These are phyloP conservation scores for Silvanus unidentatus DNA, from an alignment of 2,888 invertebrate species.

Conservation along the genomic window DNA sequence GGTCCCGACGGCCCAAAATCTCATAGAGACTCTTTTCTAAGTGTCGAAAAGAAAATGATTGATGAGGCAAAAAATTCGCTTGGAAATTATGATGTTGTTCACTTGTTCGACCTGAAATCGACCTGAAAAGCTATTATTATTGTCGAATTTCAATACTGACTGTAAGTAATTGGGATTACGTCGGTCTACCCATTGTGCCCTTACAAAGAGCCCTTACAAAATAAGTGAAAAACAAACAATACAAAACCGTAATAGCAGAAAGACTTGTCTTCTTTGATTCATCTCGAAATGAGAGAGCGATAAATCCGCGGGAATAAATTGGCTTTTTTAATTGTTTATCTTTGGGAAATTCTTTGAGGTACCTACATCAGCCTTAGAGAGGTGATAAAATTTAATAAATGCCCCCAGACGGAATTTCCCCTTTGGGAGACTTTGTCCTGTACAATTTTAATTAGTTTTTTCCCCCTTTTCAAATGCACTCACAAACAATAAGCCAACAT, in stretches of 20 bases:
- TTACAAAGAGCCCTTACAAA: no score
- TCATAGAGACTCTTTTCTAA: no score
- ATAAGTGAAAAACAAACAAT: no score
- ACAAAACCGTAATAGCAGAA: not conserved
- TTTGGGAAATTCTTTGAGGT: slow-evolving; percentile 6
- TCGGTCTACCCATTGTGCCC: no score
- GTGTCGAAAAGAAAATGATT: slow-evolving; percentile 12
- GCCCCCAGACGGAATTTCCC: not conserved
- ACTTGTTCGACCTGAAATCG: slow-evolving; percentile 9
- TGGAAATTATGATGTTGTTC: slow-evolving; percentile 10
- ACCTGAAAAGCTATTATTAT: slow-evolving; percentile 1
- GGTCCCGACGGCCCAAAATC: no score
- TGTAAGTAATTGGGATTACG: no score
- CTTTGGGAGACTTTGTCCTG: not conserved
- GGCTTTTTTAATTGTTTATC: slow-evolving; percentile 12
- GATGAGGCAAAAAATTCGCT: slow-evolving; percentile 8
- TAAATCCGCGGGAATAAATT: slow-evolving; percentile 13
- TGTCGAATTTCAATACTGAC: no score
- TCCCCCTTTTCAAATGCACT: no score
- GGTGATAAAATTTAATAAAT: slow-evolving; percentile 4
- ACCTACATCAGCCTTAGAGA: no score
- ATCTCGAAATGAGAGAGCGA: slow-evolving; percentile 13
- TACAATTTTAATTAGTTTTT: no score
- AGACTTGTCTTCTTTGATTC: slow-evolving; percentile 10
- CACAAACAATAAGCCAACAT: no score